Evolutionary conservation across 2,888 invertebrate genomes (phyloP).

Genomic region (Nipponacmea schrenckii): DNA sequence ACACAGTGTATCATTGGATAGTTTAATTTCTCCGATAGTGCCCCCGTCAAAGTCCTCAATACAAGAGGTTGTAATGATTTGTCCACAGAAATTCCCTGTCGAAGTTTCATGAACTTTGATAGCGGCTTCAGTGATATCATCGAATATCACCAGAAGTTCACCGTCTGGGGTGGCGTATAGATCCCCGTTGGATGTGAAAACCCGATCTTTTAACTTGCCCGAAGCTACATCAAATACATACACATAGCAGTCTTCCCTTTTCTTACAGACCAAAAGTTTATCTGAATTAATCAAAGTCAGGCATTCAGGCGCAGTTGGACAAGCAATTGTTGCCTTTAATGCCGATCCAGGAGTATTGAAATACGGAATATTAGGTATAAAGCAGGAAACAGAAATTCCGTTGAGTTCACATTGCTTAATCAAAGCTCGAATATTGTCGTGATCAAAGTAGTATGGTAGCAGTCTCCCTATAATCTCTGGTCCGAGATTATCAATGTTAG

Average conservation of each 20-base stretch:
- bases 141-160: slow-evolving; percentile 55
- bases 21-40: slow-evolving; percentile 48
- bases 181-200: slow-evolving; percentile 61
- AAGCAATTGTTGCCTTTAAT: slow-evolving; percentile 52
- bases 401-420: slow-evolving; percentile 61
- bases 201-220: slow-evolving; percentile 48
- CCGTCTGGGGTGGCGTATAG: slow-evolving; percentile 59
- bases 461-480: slow-evolving; percentile 64
- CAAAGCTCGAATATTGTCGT: slow-evolving; percentile 58
- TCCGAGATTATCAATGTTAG: slow-evolving; percentile 59
- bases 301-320: slow-evolving; percentile 41
- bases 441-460: slow-evolving; percentile 59
- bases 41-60: slow-evolving; percentile 23
- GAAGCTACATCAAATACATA: slow-evolving; percentile 55
- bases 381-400: slow-evolving; percentile 57
- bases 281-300: slow-evolving; percentile 46
- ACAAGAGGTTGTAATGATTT: slow-evolving; percentile 48
- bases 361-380: slow-evolving; percentile 64
- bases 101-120: slow-evolving; percentile 60
- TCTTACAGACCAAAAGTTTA: slow-evolving; percentile 52
- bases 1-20: slow-evolving; percentile 56
- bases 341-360: slow-evolving; percentile 62
- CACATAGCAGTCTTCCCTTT: slow-evolving; percentile 47
- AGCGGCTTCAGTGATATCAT: slow-evolving; percentile 60
- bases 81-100: slow-evolving; percentile 60